Base-by-base conservation (phyloP, 2,797 vertebrate species). In the Halcyon chelicuti region DNA sequence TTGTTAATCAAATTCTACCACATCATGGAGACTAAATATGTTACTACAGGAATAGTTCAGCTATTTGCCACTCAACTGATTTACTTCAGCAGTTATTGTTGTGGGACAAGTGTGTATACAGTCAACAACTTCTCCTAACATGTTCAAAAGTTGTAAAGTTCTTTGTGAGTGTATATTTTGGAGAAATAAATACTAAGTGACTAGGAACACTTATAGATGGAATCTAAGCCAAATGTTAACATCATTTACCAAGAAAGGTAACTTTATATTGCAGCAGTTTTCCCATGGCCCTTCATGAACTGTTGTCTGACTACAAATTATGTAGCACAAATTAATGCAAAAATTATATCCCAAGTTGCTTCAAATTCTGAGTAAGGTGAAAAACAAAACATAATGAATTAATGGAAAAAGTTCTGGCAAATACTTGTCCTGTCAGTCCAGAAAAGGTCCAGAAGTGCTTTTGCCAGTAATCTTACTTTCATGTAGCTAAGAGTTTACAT, bases 101-200 rank as follows among this genome's bases (percentile, higher is more conserved):
- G 14, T 44, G 39, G 35, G 18, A 82, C 20, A 72, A 2, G 4
- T 44, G 12, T 31, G 10, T 14, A 25, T 65, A 79, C 55, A 79
- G 37, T 40, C 39, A 86, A 15, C 0, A 1, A 61, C 13, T 57
- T 63, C 54, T 83, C 18, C 10, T 16, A 63, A 12, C 1, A 7
- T 4, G 3, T 44, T 60, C 14, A 39, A 33, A 68, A 26, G 12
- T 28, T 68, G 51, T 54, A 46, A 77, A 58, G 1, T 37, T 54
- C n/a, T 68, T 21, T 39, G 7, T 62, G 33, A 31, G 15, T 26
- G 4, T 65, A 4, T 79, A 19, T 51, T 80, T 78, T 62, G 39
- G 25, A 81, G 37, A 49, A 91, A 71, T 20, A 88, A 74, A 67
- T 23, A 23, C 4, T 33, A 67, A 84, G 9, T 49, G 26, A 57